Percentiles rank a stretch among this genome's conserved stretches.
These are phyloP conservation scores for Lytechinus pictus DNA, from an alignment of 35 echinoderm and acorn worm genomes.

Conservation along the genomic window DNA sequence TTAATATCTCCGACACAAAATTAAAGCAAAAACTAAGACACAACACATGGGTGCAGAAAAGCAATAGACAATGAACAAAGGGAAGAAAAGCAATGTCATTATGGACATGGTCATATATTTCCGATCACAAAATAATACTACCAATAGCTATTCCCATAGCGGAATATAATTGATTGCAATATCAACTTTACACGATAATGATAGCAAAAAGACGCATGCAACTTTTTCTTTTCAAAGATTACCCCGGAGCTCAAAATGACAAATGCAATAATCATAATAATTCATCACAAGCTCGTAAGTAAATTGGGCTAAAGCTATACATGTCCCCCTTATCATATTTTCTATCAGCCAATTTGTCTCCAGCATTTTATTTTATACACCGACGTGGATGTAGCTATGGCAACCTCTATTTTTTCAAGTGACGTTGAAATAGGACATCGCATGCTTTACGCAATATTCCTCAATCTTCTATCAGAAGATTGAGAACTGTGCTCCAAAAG, in stretches of 20 bases:
- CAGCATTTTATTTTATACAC: not conserved
- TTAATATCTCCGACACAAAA: too few species aligned
- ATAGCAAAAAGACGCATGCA: too few species aligned
- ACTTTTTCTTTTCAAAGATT: not conserved
- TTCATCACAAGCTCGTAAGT: not conserved
- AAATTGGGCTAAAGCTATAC: not conserved
- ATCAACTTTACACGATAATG: too few species aligned
- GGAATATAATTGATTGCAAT: too few species aligned
- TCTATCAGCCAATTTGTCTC: not conserved
- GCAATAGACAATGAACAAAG: too few species aligned
- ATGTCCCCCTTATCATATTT: not conserved
- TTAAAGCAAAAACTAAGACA: too few species aligned
- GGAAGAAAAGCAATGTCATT: too few species aligned
- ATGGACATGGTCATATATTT: too few species aligned
- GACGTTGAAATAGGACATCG: not conserved
- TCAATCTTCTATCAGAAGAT: not conserved
- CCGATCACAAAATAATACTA: too few species aligned
- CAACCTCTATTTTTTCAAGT: not conserved
- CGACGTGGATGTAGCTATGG: not conserved
- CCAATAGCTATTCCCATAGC: too few species aligned
- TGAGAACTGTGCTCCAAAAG: not conserved
- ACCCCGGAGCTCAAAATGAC: not conserved
- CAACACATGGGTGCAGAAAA: too few species aligned
- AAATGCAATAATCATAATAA: not conserved
- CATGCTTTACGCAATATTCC: not conserved